A percentile compares a stretch with the other conserved stretches of the same genome.
Evolutionary conservation across 2,888 invertebrate species (phyloP).

Genomic region (Acanthosepion esculentum): DNA sequence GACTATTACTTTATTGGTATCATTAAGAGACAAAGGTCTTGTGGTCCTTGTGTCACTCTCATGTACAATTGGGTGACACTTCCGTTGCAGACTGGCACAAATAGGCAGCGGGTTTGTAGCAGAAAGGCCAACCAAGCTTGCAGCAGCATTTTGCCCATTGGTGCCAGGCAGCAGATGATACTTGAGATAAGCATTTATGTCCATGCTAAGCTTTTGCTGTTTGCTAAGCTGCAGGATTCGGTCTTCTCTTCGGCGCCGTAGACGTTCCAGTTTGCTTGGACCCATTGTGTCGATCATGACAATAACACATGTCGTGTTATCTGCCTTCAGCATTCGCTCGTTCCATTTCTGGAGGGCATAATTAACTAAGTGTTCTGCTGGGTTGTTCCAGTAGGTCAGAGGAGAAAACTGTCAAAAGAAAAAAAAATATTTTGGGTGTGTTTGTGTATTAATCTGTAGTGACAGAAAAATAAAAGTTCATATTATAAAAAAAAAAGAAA

Average conservation of each 20-base stretch:
- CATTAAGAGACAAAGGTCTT: background rate
- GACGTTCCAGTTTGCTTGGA: slow-evolving; percentile 74
- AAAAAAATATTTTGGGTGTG: slow-evolving; percentile 33
- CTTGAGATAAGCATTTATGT: slow-evolving; percentile 44
- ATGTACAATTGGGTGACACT: background rate
- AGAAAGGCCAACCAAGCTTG: background rate
- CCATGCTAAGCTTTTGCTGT: slow-evolving; percentile 37
- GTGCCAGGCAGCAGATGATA: slow-evolving; percentile 39
- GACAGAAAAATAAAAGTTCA: no score
- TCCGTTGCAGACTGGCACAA: background rate
- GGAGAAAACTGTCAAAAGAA: slow-evolving; percentile 63
- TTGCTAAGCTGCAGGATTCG: slow-evolving; percentile 49
- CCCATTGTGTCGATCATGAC: slow-evolving; percentile 93
- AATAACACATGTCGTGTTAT: slow-evolving; percentile 95
- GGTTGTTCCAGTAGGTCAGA: slow-evolving; percentile 81
- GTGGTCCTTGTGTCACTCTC: background rate
- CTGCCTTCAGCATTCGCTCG: slow-evolving; percentile 89
- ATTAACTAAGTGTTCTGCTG: slow-evolving; percentile 90
- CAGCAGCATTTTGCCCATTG: background rate
- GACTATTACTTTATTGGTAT: background rate
- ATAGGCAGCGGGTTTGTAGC: background rate
- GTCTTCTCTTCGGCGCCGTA: slow-evolving; percentile 65
- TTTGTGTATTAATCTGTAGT: slow-evolving; percentile 38
- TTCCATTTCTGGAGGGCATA: slow-evolving; percentile 89
- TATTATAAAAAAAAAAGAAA: no score